These are phyloP conservation scores for Tichodroma muraria DNA, from an alignment of 2,113 vertebrate species.

Conservation along the genomic window DNA sequence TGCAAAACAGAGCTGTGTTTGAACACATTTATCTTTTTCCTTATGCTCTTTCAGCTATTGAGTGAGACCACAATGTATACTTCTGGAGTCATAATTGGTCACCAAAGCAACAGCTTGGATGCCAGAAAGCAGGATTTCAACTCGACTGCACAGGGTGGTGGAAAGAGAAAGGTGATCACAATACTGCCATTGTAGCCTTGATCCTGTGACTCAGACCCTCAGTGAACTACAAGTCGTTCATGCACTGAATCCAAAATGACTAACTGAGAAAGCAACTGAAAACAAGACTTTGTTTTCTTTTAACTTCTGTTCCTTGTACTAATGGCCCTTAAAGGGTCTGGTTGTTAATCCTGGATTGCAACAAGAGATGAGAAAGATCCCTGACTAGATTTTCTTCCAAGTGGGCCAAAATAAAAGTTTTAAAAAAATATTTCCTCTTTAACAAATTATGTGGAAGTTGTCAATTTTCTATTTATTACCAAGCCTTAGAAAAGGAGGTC, in stretches of 20 bases:
- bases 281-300: constrained; percentile 9
- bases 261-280: constrained; percentile 3
- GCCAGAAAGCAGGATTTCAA: constrained; percentile 52
- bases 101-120: constrained; percentile 50
- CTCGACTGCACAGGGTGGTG: neutral
- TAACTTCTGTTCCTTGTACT: neutral
- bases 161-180: constrained; percentile 39
- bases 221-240: neutral
- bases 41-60: constrained; percentile 6
- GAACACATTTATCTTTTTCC: constrained; percentile 37
- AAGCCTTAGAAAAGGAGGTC: neutral
- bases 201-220: neutral
- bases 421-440: neutral
- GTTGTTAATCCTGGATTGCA: neutral
- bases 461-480: neutral
- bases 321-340: neutral
- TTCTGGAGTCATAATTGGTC: constrained; percentile 37
- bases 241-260: constrained; percentile 14
- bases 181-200: constrained; percentile 41
- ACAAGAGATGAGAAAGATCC: neutral
- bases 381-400: neutral
- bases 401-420: neutral
- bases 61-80: constrained; percentile 34
- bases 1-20: constrained; percentile 31
- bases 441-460: neutral